Evolutionary conservation across 2,888 invertebrate species (phyloP), one percentile per base, ranked within the genome.

Genomic region (Dicycla oo): DNA sequence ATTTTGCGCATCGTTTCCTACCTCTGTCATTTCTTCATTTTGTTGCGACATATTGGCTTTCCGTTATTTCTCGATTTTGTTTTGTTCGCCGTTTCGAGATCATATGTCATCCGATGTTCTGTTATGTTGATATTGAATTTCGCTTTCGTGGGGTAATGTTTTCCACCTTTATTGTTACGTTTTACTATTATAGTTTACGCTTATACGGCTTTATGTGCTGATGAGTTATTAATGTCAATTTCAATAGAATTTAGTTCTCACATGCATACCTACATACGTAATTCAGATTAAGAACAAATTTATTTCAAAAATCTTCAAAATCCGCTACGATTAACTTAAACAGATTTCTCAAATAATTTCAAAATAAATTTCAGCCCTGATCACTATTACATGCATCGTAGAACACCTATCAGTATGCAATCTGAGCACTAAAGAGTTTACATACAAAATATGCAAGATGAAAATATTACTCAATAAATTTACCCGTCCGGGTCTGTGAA

Each of bases 401-500:
- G n/a, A 57, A 58, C 13, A 57, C 8, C n/a, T 51, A 78, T 73
- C 65, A 54, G 66, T 56, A 65, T 54, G 30, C 8, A 56, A 64
- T 45, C 30, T 18, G 30, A 53, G 18, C 34, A 53, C 53, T 53
- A 53, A n/a, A 60, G n/a, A 45, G 34, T 66, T 61, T 71, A 81
- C 54, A 66, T 80, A 84, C 86, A 88, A 88, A 87, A 88, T 86
- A 81, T 84, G 85, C 84, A 84, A 88, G 45, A 89, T 88, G 85
- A 88, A 89, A 91, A 90, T 89, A 90, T 91, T 92, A 92, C 91
- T 91, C 91, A 92, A 92, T 93, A 90, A 92, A 92, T 92, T 91
- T 91, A 88, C 88, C 88, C 82, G 82, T 88, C 91, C 89, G 89
- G 88, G 88, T 92, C 91, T 80, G 84, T 78, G 84, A 89, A 92